These are phyloP conservation scores for Acanthoscelides obtectus DNA, from an alignment of 2,888 invertebrate genomes.

Conservation along the genomic window DNA sequence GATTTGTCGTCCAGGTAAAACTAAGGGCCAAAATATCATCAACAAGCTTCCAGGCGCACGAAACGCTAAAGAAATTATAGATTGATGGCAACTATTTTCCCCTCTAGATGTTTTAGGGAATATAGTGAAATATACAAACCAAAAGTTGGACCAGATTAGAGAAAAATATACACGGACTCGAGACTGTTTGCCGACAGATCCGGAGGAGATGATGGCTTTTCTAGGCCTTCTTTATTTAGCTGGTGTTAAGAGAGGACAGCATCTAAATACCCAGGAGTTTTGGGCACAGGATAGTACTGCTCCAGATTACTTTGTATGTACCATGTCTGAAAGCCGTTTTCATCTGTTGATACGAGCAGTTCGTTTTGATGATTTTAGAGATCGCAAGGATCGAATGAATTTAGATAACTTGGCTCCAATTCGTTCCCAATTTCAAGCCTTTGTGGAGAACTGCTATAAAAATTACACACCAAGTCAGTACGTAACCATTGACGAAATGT, in stretches of 20 bases:
- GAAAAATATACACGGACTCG: too few relatives aligned
- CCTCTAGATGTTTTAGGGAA: not conserved
- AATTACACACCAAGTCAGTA: too few relatives aligned
- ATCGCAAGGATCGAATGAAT: slow-evolving; percentile 13
- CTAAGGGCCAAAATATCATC: not conserved
- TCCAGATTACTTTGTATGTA: not conserved
- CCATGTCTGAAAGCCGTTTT: slow-evolving; percentile 23
- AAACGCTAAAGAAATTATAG: slow-evolving; percentile 2
- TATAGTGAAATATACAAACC: slow-evolving; percentile 4
- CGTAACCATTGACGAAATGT: slow-evolving; percentile 31
- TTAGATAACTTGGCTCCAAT: slow-evolving; percentile 24
- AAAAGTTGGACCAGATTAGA: not conserved
- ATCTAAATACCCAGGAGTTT: too few relatives aligned
- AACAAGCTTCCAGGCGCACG: slow-evolving; percentile 1
- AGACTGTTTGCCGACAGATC: slow-evolving; percentile 2
- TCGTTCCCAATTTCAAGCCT: slow-evolving; percentile 27
- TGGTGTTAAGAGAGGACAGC: too few relatives aligned
- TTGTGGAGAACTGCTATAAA: too few relatives aligned
- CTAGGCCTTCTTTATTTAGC: slow-evolving; percentile 4
- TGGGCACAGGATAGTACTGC: not conserved
- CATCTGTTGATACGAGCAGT: slow-evolving; percentile 16
- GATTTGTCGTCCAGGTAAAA: not conserved
- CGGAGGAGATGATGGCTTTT: slow-evolving; percentile 2
- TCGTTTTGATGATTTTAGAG: slow-evolving; percentile 24
- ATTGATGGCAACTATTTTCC: slow-evolving; percentile 2